These are phyloP conservation scores for Polypedilum pembai DNA, from an alignment of 1,140 invertebrate genomes.

Conservation along the genomic window DNA sequence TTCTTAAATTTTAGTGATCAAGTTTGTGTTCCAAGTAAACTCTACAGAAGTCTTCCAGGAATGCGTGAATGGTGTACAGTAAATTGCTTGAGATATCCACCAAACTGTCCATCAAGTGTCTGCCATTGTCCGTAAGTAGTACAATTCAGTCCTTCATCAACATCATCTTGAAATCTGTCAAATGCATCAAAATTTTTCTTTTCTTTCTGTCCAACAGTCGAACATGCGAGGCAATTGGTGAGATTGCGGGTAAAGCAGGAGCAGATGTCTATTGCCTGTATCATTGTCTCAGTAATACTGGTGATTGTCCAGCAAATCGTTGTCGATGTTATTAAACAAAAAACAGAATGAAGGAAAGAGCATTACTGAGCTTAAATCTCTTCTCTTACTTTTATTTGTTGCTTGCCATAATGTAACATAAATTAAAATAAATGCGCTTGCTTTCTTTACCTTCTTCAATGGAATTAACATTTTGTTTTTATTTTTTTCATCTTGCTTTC, in stretches of 20 bases:
- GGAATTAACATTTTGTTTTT: too few species aligned
- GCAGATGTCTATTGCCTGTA: constrained; percentile 78
- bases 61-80: constrained; percentile 73
- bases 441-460: too few species aligned
- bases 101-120: constrained; percentile 65
- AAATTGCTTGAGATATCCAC: constrained; percentile 76
- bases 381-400: too few species aligned
- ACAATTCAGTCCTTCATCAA: constrained; percentile 28
- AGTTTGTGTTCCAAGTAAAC: constrained; percentile 58
- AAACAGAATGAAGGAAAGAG: too few species aligned
- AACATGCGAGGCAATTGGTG: constrained; percentile 68
- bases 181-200: constrained; percentile 15
- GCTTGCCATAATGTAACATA: too few species aligned
- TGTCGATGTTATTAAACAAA: constrained; percentile 58
- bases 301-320: constrained; percentile 59
- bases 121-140: constrained; percentile 77
- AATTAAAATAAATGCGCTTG: too few species aligned
- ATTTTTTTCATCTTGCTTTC: too few species aligned
- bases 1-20: constrained; percentile 53
- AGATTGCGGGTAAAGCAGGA: constrained; percentile 59
- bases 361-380: too few species aligned
- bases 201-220: constrained; percentile 49
- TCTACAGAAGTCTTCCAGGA: constrained; percentile 58
- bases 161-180: constrained; percentile 25
- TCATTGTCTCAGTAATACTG: constrained; percentile 65